A percentile compares a stretch with the other conserved stretches of the same genome.
phyloP scores from a whole-genome alignment of 1,140 invertebrate genomes.

The Temnothorax longispinosus region DNA sequence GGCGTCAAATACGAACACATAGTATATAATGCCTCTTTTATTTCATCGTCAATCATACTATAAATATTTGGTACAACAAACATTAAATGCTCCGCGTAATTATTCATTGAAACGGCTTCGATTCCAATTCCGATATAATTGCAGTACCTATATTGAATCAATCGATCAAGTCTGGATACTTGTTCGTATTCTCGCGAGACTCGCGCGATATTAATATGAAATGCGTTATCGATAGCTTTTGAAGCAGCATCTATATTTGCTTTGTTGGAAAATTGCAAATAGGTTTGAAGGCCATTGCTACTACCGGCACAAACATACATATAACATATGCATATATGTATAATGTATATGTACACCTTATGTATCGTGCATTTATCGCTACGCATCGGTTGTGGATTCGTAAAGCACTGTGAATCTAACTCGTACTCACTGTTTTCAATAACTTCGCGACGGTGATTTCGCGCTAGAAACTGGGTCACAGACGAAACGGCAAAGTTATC shows the following conservation, averaged over 20 bases:
- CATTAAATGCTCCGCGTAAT: slow-evolving; percentile 3
- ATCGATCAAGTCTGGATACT: not conserved
- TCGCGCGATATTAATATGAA: not conserved
- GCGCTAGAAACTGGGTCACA: slow-evolving; percentile 36
- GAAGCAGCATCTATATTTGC: slow-evolving; percentile 6
- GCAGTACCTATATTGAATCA: not conserved
- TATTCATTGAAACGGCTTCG: slow-evolving; percentile 10
- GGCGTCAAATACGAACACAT: slow-evolving; percentile 30
- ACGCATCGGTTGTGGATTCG: slow-evolving; percentile 34
- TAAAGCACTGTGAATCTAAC: slow-evolving; percentile 42
- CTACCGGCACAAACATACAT: not conserved
- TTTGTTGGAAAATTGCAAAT: slow-evolving; percentile 1
- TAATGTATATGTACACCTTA: too few relatives aligned
- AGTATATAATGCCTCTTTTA: slow-evolving; percentile 14
- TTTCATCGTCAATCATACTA: slow-evolving; percentile 33
- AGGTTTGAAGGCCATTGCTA: slow-evolving; percentile 7
- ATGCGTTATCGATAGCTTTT: slow-evolving; percentile 14
- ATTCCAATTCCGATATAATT: not conserved
- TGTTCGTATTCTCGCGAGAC: slow-evolving; percentile 14
- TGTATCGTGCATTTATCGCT: slow-evolving; percentile 10
- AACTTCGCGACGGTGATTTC: slow-evolving; percentile 23
- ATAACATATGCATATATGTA: too few relatives aligned
- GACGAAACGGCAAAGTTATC: slow-evolving; percentile 15
- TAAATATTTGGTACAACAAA: slow-evolving; percentile 29
- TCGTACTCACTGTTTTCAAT: slow-evolving; percentile 53